phyloP scores from a whole-genome alignment of 2,113 vertebrate species.

The Lonchura striata region DNA sequence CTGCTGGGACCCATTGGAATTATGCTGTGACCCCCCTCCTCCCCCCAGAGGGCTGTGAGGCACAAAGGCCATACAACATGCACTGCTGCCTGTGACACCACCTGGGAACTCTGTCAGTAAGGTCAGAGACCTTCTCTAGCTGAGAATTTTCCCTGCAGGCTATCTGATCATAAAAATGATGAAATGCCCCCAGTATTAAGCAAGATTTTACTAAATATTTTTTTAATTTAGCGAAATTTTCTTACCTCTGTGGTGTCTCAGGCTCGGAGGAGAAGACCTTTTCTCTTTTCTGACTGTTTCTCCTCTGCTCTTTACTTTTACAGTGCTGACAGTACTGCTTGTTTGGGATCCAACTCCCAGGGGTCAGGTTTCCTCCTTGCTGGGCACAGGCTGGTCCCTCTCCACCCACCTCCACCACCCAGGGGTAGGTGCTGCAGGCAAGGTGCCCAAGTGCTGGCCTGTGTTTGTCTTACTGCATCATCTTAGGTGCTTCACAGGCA shows the following conservation, averaged over 20 bases:
- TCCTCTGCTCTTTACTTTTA: neutral
- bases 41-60: accelerated
- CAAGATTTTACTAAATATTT: neutral
- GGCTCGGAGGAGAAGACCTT: neutral
- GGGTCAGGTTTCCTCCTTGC: neutral
- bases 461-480: neutral
- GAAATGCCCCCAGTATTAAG: neutral
- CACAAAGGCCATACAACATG: neutral
- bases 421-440: neutral
- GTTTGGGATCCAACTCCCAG: neutral
- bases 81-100: neutral
- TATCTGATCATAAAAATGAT: neutral
- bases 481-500: neutral
- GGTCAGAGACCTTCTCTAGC: neutral
- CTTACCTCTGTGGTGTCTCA: slow-evolving; percentile 36
- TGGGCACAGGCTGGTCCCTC: neutral
- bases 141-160: neutral
- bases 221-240: neutral
- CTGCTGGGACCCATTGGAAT: accelerated
- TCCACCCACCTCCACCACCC: neutral
- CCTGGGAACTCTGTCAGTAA: neutral
- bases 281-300: neutral
- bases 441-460: neutral
- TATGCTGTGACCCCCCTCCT: accelerated
- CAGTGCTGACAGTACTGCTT: accelerated